phyloP scores from a whole-genome alignment of 2,113 vertebrate genomes.

The Circaetus gallicus region DNA sequence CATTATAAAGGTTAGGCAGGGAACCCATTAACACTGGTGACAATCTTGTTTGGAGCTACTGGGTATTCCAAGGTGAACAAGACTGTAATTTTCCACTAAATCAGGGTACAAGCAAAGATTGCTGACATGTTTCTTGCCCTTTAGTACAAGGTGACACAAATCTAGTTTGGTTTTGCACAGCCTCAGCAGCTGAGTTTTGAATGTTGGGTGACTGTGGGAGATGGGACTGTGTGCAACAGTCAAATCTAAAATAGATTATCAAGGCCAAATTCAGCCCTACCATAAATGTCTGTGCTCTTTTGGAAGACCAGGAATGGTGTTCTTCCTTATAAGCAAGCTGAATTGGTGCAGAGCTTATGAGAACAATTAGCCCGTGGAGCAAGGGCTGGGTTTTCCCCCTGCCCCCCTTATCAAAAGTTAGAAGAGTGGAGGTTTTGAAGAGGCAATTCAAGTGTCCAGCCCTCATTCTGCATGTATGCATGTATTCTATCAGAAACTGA shows the following conservation, averaged over 20 bases:
- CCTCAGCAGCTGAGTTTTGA: background rate
- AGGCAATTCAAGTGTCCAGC: background rate
- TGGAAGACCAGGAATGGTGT: background rate
- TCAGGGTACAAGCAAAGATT: background rate
- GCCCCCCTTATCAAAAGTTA: background rate
- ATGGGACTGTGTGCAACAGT: background rate
- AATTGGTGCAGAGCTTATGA: background rate
- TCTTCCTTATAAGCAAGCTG: background rate
- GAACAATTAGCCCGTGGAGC: background rate
- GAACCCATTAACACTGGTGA: background rate
- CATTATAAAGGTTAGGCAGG: background rate
- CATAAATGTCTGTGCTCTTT: background rate
- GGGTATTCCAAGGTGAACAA: background rate
- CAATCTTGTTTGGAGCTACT: background rate
- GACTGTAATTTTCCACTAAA: background rate
- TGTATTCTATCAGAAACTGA: background rate
- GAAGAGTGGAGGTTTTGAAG: background rate
- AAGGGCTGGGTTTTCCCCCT: background rate
- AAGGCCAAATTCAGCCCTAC: background rate
- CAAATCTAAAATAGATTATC: background rate
- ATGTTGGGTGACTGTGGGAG: background rate
- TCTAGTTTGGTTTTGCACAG: background rate
- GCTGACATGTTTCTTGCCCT: background rate
- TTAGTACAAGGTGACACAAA: background rate
- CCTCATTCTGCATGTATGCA: background rate